A percentile compares a stretch with the other conserved stretches of the same genome.
These are phyloP conservation scores for Tenthredo scrophulariae DNA, from an alignment of 2,888 invertebrate species.

Conservation along the genomic window DNA sequence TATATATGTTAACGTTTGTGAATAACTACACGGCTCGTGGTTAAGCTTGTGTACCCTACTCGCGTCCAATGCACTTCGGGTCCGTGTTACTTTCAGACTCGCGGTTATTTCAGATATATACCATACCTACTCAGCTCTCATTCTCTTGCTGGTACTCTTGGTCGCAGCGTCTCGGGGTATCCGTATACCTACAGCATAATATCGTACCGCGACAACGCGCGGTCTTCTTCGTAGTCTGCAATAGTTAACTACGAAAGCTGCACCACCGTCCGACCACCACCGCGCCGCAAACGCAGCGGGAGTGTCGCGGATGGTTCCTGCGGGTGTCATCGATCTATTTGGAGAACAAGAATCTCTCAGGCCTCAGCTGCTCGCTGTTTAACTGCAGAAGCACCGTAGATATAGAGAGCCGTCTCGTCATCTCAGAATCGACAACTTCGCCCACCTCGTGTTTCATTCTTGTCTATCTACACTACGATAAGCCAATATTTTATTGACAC, in stretches of 20 bases:
- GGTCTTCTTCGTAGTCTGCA: background rate
- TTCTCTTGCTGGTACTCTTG: background rate
- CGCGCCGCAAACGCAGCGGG: slow-evolving; percentile 46
- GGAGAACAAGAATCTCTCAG: slow-evolving; percentile 77
- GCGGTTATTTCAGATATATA: slow-evolving; percentile 39
- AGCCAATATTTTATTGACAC: too few species aligned
- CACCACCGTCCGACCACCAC: slow-evolving; percentile 21
- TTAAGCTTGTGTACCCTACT: slow-evolving; percentile 12
- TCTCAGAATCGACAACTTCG: background rate
- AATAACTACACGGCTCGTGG: background rate
- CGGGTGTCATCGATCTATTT: slow-evolving; percentile 78
- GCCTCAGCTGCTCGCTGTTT: slow-evolving; percentile 59
- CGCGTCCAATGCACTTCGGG: slow-evolving; percentile 26
- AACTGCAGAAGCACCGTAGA: background rate
- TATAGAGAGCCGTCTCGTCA: background rate
- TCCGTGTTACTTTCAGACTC: slow-evolving; percentile 22
- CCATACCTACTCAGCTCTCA: background rate
- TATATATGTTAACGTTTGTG: background rate
- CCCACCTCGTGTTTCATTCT: background rate
- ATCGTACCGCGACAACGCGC: background rate
- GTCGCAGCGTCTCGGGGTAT: background rate
- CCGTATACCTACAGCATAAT: background rate
- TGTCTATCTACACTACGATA: background rate
- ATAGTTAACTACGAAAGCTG: background rate
- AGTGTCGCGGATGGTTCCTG: slow-evolving; percentile 68